Conservation (phyloP, 2,113 vertebrate genomes). For the Bubo bubo region DNA sequence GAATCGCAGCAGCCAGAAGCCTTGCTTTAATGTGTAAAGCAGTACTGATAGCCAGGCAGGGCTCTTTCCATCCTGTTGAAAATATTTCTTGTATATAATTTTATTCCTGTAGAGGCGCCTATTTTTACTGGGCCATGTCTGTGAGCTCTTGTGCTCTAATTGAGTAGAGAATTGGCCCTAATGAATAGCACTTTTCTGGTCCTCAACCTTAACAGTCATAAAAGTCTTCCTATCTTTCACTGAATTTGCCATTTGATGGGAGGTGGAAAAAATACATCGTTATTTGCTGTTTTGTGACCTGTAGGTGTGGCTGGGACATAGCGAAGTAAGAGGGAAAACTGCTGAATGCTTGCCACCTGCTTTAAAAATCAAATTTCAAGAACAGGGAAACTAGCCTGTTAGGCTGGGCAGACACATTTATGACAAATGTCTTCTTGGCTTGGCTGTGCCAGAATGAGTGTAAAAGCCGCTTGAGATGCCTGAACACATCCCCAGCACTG, state of each 20-base stretch:
- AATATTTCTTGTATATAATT: not conserved
- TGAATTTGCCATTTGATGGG: not conserved
- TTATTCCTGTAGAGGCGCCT: not conserved
- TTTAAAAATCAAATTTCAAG: not conserved
- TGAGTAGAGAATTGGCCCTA: not conserved
- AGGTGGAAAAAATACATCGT: fast-evolving
- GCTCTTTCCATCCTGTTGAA: not conserved
- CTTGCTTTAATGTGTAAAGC: not conserved
- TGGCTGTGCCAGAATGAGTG: not conserved
- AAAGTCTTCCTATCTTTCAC: not conserved
- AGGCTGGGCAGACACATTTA: not conserved
- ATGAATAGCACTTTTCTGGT: not conserved
- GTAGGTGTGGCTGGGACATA: not conserved
- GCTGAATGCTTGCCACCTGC: not conserved
- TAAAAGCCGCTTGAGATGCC: not conserved
- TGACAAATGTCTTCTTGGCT: not conserved
- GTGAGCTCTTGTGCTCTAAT: not conserved
- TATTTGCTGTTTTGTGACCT: not conserved
- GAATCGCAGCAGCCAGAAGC: not conserved
- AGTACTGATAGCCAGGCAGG: not conserved
- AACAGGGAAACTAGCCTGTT: not conserved
- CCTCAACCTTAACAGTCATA: not conserved
- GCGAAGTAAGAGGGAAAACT: not conserved
- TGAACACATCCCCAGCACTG: fast-evolving
- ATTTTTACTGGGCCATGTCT: not conserved